Base-by-base conservation (phyloP, 35 echinoderm and acorn worm genomes). In the Apostichopus japonicus region DNA sequence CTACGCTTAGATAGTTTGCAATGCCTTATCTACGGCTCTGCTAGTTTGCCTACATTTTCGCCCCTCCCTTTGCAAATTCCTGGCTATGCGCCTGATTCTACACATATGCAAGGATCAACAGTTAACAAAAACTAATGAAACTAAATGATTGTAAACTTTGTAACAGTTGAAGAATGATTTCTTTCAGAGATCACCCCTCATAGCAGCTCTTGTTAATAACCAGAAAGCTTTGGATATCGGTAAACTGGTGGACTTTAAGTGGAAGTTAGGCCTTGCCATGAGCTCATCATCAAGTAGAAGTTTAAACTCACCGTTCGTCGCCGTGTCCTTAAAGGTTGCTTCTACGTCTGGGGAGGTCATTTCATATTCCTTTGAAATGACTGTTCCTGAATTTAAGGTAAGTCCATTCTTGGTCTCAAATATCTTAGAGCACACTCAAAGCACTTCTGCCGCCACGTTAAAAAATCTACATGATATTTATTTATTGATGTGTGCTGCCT, bases 221-320 rank as follows among this genome's bases (percentile, higher is more conserved):
- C 57, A 93, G 14, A 76, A 84, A 72, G 33, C 95, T 14, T 83
- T 98, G 1, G 92, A 92, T 87, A 92, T 98, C 19, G 96, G 96
- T 25, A 88, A 95, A 82, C 86, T 98, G n/a, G 91, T 98, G 52
- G 96, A 98, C 54, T 90, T 98, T 72, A 89, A 95, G 71, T 98
- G 96, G 96, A 98, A 98, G 79, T 86, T 98, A 55, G 96, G 96
- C 1, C 88, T 98, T 19, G 96, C 92, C 9, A 95, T 98, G 94
- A 95, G 91, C 33, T 95, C 96, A 56, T 90, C 93, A 77, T 83
- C 72, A 13, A 95, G 96, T 78, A 80, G 90, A 54, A 98, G 92
- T 65, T 91, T 98, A 83, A 98, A 98, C 82, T 98, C 94, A 5
- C 94, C 96, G 8, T 98, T 92, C 19, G 87, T 98, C 24, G 87